Conservation (phyloP, 92 coral and sea anemone genomes). For the Porites lobata region DNA sequence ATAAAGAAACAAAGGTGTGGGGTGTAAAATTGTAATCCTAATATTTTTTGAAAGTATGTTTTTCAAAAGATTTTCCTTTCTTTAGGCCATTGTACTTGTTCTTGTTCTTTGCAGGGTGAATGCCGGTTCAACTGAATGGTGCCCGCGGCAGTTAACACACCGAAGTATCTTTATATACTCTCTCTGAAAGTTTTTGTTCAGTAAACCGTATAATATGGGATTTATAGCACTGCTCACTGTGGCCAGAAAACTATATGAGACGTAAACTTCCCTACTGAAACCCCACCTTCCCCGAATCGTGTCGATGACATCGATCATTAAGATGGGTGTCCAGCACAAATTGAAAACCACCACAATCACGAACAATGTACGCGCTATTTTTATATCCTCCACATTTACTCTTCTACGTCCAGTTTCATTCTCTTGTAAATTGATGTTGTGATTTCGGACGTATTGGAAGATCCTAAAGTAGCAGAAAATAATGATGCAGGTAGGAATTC, state of each 20-base stretch:
- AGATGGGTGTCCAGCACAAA: slow-evolving; percentile 47
- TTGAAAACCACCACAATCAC: slow-evolving; percentile 27
- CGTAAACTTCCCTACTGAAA: slow-evolving; percentile 54
- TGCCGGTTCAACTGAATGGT: not conserved
- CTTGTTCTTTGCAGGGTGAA: no score
- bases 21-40: no score
- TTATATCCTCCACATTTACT: not conserved
- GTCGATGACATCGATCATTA: not conserved
- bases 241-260: slow-evolving; percentile 53
- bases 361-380: not conserved
- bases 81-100: no score
- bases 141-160: not conserved
- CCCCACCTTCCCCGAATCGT: slow-evolving; percentile 5
- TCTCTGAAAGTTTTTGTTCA: slow-evolving; percentile 66
- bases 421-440: no score
- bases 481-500: slow-evolving; percentile 37
- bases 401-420: no score
- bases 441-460: no score
- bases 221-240: slow-evolving; percentile 62
- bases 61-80: no score
- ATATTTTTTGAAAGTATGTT: no score
- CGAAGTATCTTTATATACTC: slow-evolving; percentile 52
- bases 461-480: no score
- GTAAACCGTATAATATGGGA: slow-evolving; percentile 64
- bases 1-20: no score